These are phyloP conservation scores for Synergus itoensis DNA, from an alignment of 2,888 invertebrate species.

Conservation along the genomic window DNA sequence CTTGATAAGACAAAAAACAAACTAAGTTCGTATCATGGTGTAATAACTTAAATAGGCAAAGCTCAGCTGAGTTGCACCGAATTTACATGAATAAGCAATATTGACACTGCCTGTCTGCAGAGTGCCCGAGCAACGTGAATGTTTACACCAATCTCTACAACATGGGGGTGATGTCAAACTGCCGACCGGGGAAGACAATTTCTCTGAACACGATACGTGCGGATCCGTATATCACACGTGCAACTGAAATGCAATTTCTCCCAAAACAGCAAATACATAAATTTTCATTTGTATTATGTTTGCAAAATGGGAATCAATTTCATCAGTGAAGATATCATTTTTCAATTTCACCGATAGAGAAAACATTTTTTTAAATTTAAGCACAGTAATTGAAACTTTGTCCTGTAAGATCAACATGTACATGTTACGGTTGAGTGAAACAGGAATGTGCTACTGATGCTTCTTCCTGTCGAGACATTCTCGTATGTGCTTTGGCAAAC, in stretches of 20 bases:
- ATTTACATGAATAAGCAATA: constrained; percentile 66
- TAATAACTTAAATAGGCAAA: constrained; percentile 20
- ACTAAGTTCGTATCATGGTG: constrained; percentile 3
- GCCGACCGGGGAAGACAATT: constrained; percentile 29
- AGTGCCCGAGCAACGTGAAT: constrained; percentile 46
- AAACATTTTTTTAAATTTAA: too few relatives aligned
- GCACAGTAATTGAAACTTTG: background rate
- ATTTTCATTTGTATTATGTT: constrained; percentile 19
- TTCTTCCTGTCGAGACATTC: constrained; percentile 27
- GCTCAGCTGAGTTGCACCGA: constrained; percentile 40
- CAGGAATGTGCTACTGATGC: constrained; percentile 25
- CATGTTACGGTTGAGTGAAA: background rate
- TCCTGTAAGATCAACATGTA: background rate
- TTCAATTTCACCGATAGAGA: too few relatives aligned
- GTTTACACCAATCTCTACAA: constrained; percentile 54
- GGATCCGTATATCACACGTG: constrained; percentile 25
- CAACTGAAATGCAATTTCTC: constrained; percentile 29
- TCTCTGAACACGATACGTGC: constrained; percentile 14
- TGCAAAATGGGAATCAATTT: background rate
- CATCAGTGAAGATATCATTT: background rate
- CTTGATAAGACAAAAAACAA: constrained; percentile 6
- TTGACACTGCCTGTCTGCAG: constrained; percentile 53
- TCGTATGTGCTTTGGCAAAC: background rate
- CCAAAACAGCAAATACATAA: background rate
- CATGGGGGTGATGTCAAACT: constrained; percentile 36